These are phyloP conservation scores for Hedya salicella DNA, from an alignment of 2,888 invertebrate species.

Conservation along the genomic window DNA sequence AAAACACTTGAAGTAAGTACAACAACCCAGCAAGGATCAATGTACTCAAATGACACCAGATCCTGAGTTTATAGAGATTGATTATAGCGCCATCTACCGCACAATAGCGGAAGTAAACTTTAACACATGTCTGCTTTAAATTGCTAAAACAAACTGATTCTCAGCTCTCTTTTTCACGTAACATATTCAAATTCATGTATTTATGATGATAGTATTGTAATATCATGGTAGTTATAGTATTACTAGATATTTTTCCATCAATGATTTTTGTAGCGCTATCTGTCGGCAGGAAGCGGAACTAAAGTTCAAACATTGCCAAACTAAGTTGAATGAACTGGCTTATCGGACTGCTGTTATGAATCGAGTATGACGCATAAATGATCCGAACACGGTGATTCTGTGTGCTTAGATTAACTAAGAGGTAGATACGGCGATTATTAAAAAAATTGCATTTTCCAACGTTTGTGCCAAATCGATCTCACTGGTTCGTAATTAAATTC, in stretches of 20 bases:
- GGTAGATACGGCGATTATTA: background rate
- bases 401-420: constrained; percentile 19
- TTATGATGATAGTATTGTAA: background rate
- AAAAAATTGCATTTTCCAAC: background rate
- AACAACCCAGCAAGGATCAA: constrained; percentile 62
- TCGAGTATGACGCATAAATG: constrained; percentile 54
- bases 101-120: constrained; percentile 52
- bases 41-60: constrained; percentile 60
- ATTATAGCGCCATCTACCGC: constrained; percentile 57
- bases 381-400: constrained; percentile 44
- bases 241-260: background rate
- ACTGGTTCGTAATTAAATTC: too few species aligned
- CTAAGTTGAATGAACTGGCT: constrained; percentile 67
- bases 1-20: constrained; percentile 55
- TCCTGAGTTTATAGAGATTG: constrained; percentile 16
- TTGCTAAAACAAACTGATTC: background rate
- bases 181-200: background rate
- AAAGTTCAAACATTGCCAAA: constrained; percentile 80
- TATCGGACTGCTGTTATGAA: constrained; percentile 56
- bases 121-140: constrained; percentile 15
- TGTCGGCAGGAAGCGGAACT: constrained; percentile 61
- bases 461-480: too few species aligned
- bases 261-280: constrained; percentile 54
- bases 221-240: background rate
- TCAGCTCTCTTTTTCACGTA: background rate